Evolutionary conservation across 1,140 invertebrate species (phyloP).

Genomic region (Drosophila mojavensis): DNA sequence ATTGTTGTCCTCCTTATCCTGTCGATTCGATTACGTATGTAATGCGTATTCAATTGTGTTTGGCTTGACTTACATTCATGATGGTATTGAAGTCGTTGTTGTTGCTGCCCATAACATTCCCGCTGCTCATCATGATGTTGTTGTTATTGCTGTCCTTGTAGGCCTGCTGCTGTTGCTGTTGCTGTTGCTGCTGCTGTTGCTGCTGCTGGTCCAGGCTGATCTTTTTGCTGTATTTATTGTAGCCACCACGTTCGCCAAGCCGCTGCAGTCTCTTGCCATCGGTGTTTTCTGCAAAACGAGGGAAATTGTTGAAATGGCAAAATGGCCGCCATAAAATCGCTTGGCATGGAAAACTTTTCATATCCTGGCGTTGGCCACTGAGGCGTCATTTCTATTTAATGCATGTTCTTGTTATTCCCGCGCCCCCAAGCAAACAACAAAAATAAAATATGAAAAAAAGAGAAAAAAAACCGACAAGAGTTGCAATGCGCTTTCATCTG

Average conservation of each 20-base stretch:
- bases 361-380: conserved; percentile 29
- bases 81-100: conserved; percentile 84
- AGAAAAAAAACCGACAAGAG: conserved; percentile 3
- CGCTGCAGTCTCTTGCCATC: conserved; percentile 87
- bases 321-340: conserved; percentile 64
- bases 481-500: conserved; percentile 61
- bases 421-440: background rate
- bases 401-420: conserved; percentile 38
- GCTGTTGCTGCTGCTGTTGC: conserved; percentile 84
- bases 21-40: background rate
- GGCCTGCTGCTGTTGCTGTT: conserved; percentile 84
- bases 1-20: conserved; percentile 84
- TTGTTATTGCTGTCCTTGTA: conserved; percentile 82
- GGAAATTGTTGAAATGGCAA: conserved; percentile 36
- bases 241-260: conserved; percentile 86
- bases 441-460: background rate
- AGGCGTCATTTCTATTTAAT: conserved; percentile 54
- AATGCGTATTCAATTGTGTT: conserved; percentile 8
- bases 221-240: conserved; percentile 89
- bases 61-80: conserved; percentile 74
- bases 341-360: conserved; percentile 60
- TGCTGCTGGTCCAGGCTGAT: conserved; percentile 84
- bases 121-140: conserved; percentile 79
- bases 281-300: conserved; percentile 85
- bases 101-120: conserved; percentile 73